Base-by-base conservation (phyloP, 2,797 vertebrate species). In the Pteropus rufus region DNA sequence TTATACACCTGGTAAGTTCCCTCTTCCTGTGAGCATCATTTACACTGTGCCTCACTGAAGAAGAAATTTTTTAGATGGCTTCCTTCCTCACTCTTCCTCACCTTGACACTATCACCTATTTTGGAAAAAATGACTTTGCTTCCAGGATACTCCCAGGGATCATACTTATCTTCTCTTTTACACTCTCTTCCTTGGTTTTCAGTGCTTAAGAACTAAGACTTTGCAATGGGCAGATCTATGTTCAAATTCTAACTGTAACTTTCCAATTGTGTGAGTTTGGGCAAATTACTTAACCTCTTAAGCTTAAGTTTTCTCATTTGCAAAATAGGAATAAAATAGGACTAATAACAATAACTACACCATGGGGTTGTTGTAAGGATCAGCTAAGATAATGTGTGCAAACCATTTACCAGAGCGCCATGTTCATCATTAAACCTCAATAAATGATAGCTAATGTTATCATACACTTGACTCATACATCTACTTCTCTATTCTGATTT, bases 1-100 rank as follows among this genome's bases (percentile, higher is more conserved):
- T 31, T 18, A 19, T 16, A 0, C 7, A 0, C 21, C 4, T 3
- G 14, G 5, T 34, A n/a, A 18, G 12, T 2, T 24, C 12, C 31
- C 52, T 2, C 10, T 49, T 62, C 15, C 26, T 10, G 26, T 14
- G 36, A 34, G 21, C 4, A 7, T 36, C n/a, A 10, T 31, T 82
- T 73, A 19, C 15, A 23, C 26, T 4, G 4, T 26, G 19, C 29
- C 62, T 83, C 52, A 7, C 18, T 14, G n/a, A 31, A 69, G 67
- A 24, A 46, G 26, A 34, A 41, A 34, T 77, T 60, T 52, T 93
- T 14, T 36, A 5, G 4, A 9, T 24, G 19, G 23, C 19, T 49
- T 52, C 29, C 34, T n/a, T n/a, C 3, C 3, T 12, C 56, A 41
- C 5, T n/a, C n/a, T 65, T 8, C 49, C n/a, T 39, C 11, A 3